Base-by-base conservation (phyloP, 1,140 invertebrate genomes). In the Pseudomyrmex flavicornis region DNA sequence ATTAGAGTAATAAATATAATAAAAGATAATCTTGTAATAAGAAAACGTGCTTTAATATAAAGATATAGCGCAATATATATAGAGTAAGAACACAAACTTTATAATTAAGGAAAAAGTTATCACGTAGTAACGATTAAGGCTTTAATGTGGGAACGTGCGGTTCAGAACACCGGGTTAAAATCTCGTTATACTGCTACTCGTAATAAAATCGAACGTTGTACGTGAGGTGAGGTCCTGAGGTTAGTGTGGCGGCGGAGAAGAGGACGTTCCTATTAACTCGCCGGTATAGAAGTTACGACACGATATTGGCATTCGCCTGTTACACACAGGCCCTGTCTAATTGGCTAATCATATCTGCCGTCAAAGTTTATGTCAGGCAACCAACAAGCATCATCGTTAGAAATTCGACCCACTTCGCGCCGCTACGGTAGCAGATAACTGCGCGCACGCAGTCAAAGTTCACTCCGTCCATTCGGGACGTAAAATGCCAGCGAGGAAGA, bases 321-420 rank as follows among this genome's bases (percentile, higher is more conserved):
- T 63, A 62, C 80, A 75, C 61, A 65, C 80, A 48, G 58, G 62
- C 52, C 52, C 35, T 44, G 50, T 75, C 73, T 83, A 83, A 83
- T 83, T 83, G 82, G 82, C 62, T 83, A 83, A 83, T 83, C 82
- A 76, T 76, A 83, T 83, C 72, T 77, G 62, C 61, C 82, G 72
- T 83, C 73, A 83, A 83, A 83, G 82, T 76, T 83, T 76, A 76
- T 76, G 82, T 83, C 80, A 66, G 61, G 26, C 80, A 83, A 61
- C 46, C 74, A 77, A 63, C 62, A 35, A 62, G 62, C 72, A 62
- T 83, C 72, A 62, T 83, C 73, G 62, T 77, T 83, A 77, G 52
- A 66, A 83, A 83, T 83, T 83, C 54, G 72, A 75, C 74, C 72
- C n/a, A 76, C 72, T 80, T 80, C 3, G 52, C 46, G 48, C 26